These are phyloP conservation scores for Ormyrus thymus DNA, from an alignment of 2,888 invertebrate species.

Conservation along the genomic window DNA sequence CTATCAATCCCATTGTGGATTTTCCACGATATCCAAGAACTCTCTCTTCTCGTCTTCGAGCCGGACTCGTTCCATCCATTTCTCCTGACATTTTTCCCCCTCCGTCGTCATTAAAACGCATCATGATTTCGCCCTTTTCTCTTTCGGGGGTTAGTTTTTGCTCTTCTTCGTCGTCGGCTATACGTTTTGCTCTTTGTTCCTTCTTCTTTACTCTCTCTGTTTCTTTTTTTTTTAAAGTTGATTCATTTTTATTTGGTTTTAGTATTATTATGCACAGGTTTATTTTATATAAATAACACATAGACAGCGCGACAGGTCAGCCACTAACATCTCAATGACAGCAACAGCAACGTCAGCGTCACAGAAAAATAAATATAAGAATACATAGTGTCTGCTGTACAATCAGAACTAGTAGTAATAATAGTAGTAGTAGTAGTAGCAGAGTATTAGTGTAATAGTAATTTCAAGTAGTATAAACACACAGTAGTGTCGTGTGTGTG, in stretches of 20 bases:
- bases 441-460: constrained; percentile 1
- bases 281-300: constrained; percentile 53
- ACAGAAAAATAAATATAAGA: constrained; percentile 52
- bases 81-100: constrained; percentile 11
- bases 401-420: constrained; percentile 29
- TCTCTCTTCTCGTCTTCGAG: background rate
- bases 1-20: constrained; percentile 25
- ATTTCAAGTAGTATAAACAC: constrained; percentile 5
- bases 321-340: constrained; percentile 64
- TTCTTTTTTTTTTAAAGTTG: constrained; percentile 14
- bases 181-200: background rate
- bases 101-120: background rate
- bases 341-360: constrained; percentile 62
- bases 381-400: constrained; percentile 39
- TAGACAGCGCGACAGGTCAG: constrained; percentile 63
- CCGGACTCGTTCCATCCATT: background rate
- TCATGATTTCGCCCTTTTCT: background rate
- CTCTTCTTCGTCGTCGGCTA: constrained; percentile 16
- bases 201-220: background rate
- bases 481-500: background rate
- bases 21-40: background rate
- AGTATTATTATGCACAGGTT: constrained; percentile 6
- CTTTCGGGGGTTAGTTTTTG: background rate
- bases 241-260: constrained; percentile 15
- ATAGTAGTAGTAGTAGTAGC: constrained; percentile 18